Percentiles rank a stretch among this genome's conserved stretches.
phyloP scores from a whole-genome alignment of 2,113 vertebrate genomes.

The Aegypius monachus region DNA sequence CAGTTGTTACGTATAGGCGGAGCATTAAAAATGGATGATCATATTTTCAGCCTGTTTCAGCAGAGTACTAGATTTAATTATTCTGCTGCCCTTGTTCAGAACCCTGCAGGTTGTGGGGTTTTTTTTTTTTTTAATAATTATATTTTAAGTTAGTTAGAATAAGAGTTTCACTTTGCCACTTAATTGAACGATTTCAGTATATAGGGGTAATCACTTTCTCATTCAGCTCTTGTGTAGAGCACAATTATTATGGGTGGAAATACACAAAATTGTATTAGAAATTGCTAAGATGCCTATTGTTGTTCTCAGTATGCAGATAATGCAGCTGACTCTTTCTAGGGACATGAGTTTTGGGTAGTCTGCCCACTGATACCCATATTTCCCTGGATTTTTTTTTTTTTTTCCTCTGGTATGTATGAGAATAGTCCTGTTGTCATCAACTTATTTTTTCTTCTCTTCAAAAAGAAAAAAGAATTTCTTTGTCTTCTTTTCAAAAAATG shows the following conservation, averaged over 20 bases:
- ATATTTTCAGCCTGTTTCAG: conserved; percentile 36
- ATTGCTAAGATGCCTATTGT: neutral
- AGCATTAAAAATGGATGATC: conserved; percentile 51
- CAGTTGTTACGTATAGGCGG: conserved; percentile 23
- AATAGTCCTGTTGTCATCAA: neutral
- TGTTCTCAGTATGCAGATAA: neutral
- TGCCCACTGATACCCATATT: neutral
- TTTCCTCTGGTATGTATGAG: neutral
- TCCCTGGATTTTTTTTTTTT: neutral
- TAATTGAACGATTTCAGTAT: neutral
- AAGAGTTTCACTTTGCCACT: neutral
- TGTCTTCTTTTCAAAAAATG: neutral
- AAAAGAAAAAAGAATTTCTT: neutral
- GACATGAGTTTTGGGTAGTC: neutral
- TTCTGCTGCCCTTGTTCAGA: conserved; percentile 28
- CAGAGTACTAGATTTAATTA: conserved; percentile 27
- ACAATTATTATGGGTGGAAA: neutral
- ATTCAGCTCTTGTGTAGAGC: neutral
- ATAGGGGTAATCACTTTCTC: neutral
- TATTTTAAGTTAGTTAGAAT: neutral
- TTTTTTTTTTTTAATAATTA: neutral
- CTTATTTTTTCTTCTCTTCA: neutral
- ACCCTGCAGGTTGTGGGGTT: neutral
- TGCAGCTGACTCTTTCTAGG: neutral
- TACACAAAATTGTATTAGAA: neutral